Conservation (phyloP, 2,888 invertebrate species). For the Ernsta delagoae region DNA sequence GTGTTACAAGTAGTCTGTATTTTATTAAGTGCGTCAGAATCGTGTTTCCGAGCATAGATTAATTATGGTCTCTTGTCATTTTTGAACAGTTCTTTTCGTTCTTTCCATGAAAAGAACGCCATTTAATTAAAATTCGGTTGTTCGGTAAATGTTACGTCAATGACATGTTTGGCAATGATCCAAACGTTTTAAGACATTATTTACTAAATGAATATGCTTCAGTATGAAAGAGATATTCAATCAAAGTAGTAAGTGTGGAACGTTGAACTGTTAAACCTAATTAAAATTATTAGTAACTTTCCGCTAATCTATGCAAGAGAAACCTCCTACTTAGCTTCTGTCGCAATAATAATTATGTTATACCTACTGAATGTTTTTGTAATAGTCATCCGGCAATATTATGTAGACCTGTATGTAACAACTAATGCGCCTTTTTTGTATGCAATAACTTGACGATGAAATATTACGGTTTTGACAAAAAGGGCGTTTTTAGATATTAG, state of each 20-base stretch:
- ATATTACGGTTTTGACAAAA: slow-evolving; percentile 34
- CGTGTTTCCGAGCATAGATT: no score
- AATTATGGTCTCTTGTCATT: no score
- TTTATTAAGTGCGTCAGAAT: slow-evolving; percentile 40
- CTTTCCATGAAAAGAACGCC: no score
- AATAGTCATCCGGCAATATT: slow-evolving; percentile 51
- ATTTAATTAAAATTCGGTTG: not conserved
- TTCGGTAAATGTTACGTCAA: not conserved
- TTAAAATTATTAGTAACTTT: not conserved
- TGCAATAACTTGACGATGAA: slow-evolving; percentile 36
- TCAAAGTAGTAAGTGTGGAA: not conserved
- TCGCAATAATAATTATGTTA: slow-evolving; percentile 55
- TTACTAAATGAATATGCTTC: not conserved
- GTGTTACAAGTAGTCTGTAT: slow-evolving; percentile 49
- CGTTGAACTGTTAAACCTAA: slow-evolving; percentile 3
- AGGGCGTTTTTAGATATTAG: slow-evolving; percentile 39
- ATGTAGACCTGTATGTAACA: slow-evolving; percentile 59
- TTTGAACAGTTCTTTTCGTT: no score
- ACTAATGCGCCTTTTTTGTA: slow-evolving; percentile 57
- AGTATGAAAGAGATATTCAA: no score
- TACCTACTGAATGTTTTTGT: slow-evolving; percentile 67
- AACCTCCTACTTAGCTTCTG: slow-evolving; percentile 54
- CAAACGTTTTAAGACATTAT: not conserved
- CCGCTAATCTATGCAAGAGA: slow-evolving; percentile 56
- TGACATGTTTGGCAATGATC: not conserved